Percentiles rank a stretch among this genome's conserved stretches.
Evolutionary conservation across 2,797 vertebrate species (phyloP).

Genomic region (Hirundo rustica): DNA sequence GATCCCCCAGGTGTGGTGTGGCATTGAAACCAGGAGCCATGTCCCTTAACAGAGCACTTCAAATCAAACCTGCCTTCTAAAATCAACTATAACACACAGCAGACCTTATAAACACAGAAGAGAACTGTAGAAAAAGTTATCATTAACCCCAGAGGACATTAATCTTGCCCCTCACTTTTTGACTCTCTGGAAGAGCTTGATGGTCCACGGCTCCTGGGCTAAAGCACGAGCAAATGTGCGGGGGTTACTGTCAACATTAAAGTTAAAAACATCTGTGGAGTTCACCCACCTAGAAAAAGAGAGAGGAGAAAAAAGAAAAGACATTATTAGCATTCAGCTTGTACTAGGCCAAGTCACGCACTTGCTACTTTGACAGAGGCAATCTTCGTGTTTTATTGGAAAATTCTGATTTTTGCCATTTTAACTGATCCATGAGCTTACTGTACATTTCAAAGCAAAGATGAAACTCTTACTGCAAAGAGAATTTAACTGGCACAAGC

Average conservation of each 20-base stretch:
- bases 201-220: constrained; percentile 32
- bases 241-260: constrained; percentile 29
- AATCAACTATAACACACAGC: not conserved
- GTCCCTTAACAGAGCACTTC: not conserved
- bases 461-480: constrained; percentile 21
- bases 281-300: constrained; percentile 49
- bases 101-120: not conserved
- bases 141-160: not conserved
- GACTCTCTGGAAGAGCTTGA: constrained; percentile 25
- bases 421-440: not conserved
- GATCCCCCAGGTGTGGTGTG: not conserved
- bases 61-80: not conserved
- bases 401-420: not conserved
- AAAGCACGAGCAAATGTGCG: constrained; percentile 22
- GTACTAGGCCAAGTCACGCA: not conserved
- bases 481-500: constrained; percentile 54
- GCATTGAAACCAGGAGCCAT: not conserved
- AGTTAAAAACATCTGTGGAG: constrained; percentile 52
- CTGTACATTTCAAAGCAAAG: not conserved
- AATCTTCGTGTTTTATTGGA: not conserved
- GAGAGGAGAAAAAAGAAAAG: not conserved
- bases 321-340: not conserved
- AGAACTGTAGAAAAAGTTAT: not conserved
- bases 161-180: constrained; percentile 33
- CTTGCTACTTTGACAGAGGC: not conserved